Evolutionary conservation across 2,888 invertebrate species (phyloP).

Genomic region (Drosophila subquinaria): DNA sequence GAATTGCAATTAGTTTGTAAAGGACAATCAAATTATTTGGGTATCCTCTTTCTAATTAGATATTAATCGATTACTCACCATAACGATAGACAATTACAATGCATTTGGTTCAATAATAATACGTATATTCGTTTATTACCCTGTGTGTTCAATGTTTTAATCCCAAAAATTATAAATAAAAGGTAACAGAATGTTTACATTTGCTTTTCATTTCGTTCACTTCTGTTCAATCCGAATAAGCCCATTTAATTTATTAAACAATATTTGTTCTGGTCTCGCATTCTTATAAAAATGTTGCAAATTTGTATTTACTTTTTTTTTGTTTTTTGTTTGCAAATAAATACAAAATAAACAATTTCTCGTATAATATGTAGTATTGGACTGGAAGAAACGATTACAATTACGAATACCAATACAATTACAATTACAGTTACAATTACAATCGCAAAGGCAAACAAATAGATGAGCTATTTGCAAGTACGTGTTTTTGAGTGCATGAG

Average conservation of each 20-base stretch:
- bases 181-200: slow-evolving; percentile 53
- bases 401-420: slow-evolving; percentile 22
- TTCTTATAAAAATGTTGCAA: slow-evolving; percentile 19
- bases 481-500: not conserved
- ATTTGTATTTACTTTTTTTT: slow-evolving; percentile 17
- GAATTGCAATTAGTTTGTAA: slow-evolving; percentile 2
- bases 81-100: slow-evolving; percentile 28
- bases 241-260: slow-evolving; percentile 49
- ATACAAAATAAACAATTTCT: slow-evolving; percentile 27
- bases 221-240: slow-evolving; percentile 23
- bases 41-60: not conserved
- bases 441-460: slow-evolving; percentile 41
- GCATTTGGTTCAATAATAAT: slow-evolving; percentile 46
- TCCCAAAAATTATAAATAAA: slow-evolving; percentile 49
- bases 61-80: slow-evolving; percentile 27
- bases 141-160: slow-evolving; percentile 59
- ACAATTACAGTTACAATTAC: slow-evolving; percentile 15
- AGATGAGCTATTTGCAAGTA: slow-evolving; percentile 31
- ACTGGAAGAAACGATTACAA: slow-evolving; percentile 42
- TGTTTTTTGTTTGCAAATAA: not conserved
- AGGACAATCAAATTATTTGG: slow-evolving; percentile 13
- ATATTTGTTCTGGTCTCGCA: slow-evolving; percentile 40
- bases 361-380: slow-evolving; percentile 20
- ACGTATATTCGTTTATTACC: slow-evolving; percentile 75
- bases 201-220: slow-evolving; percentile 32